Evolutionary conservation across 2,113 vertebrate genomes (phyloP), one percentile per base, ranked within the genome.

Genomic region (Coryphaenoides rupestris): DNA sequence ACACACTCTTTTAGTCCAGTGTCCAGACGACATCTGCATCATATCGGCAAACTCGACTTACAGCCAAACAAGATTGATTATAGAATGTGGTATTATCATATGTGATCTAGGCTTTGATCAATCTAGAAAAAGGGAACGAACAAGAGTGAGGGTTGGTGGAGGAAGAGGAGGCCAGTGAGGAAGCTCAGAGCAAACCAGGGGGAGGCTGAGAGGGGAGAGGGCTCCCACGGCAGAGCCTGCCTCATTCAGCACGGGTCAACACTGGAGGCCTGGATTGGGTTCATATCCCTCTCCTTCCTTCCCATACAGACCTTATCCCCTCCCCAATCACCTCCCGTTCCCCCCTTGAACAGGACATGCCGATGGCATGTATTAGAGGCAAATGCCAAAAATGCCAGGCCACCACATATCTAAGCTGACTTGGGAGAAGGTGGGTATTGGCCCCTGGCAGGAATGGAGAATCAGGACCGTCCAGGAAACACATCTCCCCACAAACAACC

Each of bases 191-290:
- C 85, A 89, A 89, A 87, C 86, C 87, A 64, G 84, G n/a, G 56
- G 76, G 80, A 84, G 33, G 33, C 77, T 82, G 82, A 85, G 62
- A 76, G 85, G 82, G 67, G n/a, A 86, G 75, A 72, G 78, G 75
- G 75, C 84, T 72, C 72, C 80, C 81, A 80, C 72, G 60, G 76
- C 76, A 61, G 79, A 82, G 83, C 78, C 79, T 75, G n/a, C n/a
- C 72, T 81, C 81, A 81, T 85, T 88, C 84, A 87, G 82, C 75
- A 81, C 78, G n/a, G 78, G 85, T 88, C 85, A 85, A 89, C 88
- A 88, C 76, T 62, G 64, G n/a, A n/a, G 55, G 72, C 65, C 47
- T 57, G 88, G 84, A 88, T 86, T 88, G 86, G 84, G 79, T 86
- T 85, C 81, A 84, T 73, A 80, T 82, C 75, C 65, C 68, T 67